Evolutionary conservation across 2,113 vertebrate genomes (phyloP).

Genomic region (Cranoglanis bouderius): DNA sequence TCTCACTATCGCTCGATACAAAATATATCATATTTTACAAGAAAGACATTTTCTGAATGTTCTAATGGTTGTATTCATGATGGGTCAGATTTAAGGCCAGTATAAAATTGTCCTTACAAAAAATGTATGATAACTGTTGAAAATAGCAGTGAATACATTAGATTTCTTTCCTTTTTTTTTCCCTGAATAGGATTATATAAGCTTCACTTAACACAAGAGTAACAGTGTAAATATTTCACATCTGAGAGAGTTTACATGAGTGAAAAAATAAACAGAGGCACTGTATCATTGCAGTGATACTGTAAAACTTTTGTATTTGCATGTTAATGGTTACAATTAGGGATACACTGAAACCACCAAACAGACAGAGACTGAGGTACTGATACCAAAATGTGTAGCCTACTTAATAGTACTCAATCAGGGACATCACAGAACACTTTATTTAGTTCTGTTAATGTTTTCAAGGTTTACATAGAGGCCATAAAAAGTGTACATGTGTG

Average conservation of each 20-base stretch:
- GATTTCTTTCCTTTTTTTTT: not conserved
- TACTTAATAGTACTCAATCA: not conserved
- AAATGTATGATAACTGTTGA: not conserved
- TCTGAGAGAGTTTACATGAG: not conserved
- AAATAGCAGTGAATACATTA: not conserved
- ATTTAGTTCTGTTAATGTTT: not conserved
- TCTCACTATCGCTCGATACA: not conserved
- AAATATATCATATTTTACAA: slow-evolving; percentile 25
- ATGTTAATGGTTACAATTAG: not conserved
- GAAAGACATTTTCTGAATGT: not conserved
- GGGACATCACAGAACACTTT: not conserved
- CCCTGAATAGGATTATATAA: not conserved
- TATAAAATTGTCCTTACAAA: not conserved
- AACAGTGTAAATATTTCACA: not conserved
- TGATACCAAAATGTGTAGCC: not conserved
- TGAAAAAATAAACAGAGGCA: not conserved
- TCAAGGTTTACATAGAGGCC: not conserved
- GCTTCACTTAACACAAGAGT: not conserved
- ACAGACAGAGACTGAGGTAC: not conserved
- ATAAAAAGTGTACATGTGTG: not conserved
- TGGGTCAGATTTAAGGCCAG: not conserved
- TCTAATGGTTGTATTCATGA: slow-evolving; percentile 7
- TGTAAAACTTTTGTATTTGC: not conserved
- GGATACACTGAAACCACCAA: not conserved
- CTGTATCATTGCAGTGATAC: not conserved